A percentile compares a stretch with the other conserved stretches of the same genome.
Evolutionary conservation across 2,113 vertebrate species (phyloP).

Genomic region (Hemicordylus capensis): DNA sequence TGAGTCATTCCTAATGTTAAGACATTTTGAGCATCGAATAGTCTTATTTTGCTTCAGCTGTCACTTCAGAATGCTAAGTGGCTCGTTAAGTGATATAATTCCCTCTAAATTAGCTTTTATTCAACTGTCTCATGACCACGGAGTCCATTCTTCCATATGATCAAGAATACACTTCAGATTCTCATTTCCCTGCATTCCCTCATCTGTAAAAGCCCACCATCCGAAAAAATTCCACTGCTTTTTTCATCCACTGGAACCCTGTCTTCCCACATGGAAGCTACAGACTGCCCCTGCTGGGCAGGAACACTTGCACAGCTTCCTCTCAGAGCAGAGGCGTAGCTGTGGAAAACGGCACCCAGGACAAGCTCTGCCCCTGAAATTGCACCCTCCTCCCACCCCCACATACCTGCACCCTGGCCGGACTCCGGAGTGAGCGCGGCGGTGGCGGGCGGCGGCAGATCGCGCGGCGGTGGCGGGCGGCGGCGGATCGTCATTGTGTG

Average conservation of each 20-base stretch:
- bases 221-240: background rate
- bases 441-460: too few species aligned
- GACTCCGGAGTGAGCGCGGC: too few species aligned
- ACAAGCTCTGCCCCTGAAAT: too few species aligned
- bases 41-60: conserved; percentile 16
- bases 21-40: background rate
- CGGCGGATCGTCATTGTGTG: too few species aligned
- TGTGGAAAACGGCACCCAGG: too few species aligned
- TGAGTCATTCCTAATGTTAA: background rate
- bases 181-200: background rate
- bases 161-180: background rate
- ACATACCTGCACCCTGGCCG: too few species aligned
- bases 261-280: background rate
- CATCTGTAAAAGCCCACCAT: background rate
- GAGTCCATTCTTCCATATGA: background rate
- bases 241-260: background rate
- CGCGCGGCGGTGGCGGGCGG: too few species aligned
- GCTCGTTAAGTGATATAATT: conserved; percentile 1
- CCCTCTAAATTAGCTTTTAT: background rate
- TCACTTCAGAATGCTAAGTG: conserved; percentile 18
- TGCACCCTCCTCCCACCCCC: too few species aligned
- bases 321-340: too few species aligned
- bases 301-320: background rate
- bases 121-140: background rate
- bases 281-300: background rate